Evolutionary conservation across 2,888 invertebrate genomes (phyloP).

Genomic region (Lissocephala sabroskyi): DNA sequence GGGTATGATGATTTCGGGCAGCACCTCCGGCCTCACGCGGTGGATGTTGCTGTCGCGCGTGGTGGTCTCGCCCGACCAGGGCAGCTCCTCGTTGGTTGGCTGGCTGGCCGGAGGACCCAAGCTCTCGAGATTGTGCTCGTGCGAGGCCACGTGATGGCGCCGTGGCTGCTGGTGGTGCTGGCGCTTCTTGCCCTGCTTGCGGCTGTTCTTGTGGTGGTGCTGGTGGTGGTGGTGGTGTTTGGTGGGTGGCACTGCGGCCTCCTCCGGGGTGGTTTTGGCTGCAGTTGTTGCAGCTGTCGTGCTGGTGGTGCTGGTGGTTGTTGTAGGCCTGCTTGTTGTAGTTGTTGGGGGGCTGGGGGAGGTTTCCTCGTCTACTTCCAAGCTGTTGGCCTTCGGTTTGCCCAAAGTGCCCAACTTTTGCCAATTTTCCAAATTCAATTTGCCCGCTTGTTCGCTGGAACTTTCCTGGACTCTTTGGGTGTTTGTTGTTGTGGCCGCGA

Average conservation of each 20-base stretch:
- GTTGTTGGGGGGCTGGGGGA: conserved; percentile 11
- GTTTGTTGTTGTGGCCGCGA: conserved; percentile 13
- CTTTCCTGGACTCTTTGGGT: conserved; percentile 13
- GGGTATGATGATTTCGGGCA: conserved; percentile 66
- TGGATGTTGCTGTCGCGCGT: conserved; percentile 71
- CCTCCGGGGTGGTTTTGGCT: conserved; percentile 11
- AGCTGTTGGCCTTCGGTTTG: conserved; percentile 33
- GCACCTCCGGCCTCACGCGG: conserved; percentile 69
- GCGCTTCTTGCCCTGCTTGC: conserved; percentile 4
- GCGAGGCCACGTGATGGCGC: conserved; percentile 41
- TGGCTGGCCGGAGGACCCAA: conserved; percentile 27
- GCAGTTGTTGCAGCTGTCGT: conserved; percentile 16
- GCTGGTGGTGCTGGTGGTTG: conserved; percentile 9
- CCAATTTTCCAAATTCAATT: conserved; percentile 44
- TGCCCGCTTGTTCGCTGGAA: conserved; percentile 6
- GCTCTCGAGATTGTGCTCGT: conserved; percentile 39
- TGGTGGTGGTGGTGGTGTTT: conserved; percentile 23
- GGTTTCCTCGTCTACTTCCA: conserved; percentile 8
- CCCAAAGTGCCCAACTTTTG: conserved; percentile 47
- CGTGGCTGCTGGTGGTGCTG: conserved; percentile 34
- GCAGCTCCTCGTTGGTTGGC: conserved; percentile 3
- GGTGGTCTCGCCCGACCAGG: conserved; percentile 41
- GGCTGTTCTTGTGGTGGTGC: conserved; percentile 17
- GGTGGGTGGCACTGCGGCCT: conserved; percentile 8
- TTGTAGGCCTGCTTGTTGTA: conserved; percentile 13